phyloP scores from a whole-genome alignment of 2,113 vertebrate species.

The Osmerus mordax region DNA sequence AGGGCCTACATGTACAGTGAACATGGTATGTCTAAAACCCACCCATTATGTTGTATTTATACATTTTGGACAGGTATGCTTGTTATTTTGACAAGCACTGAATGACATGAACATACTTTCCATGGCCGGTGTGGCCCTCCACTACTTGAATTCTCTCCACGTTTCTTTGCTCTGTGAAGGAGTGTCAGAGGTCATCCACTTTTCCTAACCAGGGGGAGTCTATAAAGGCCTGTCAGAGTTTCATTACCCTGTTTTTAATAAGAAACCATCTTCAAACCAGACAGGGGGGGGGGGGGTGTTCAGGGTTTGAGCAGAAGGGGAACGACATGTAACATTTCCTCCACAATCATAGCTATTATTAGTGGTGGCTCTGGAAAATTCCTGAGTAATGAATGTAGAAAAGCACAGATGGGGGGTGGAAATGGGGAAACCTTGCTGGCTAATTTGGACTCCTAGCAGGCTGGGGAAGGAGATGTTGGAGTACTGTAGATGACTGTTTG shows the following conservation, averaged over 20 bases:
- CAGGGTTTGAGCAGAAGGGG: slow-evolving; percentile 14
- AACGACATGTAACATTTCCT: slow-evolving; percentile 51
- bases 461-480: slow-evolving; percentile 27
- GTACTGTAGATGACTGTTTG: slow-evolving; percentile 17
- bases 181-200: background rate
- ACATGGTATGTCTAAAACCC: background rate
- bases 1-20: slow-evolving; percentile 15
- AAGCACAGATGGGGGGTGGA: slow-evolving; percentile 29
- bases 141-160: no score
- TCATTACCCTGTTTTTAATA: slow-evolving; percentile 1
- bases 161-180: no score
- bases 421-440: slow-evolving; percentile 12
- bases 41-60: background rate
- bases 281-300: slow-evolving; percentile 10
- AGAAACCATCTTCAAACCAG: slow-evolving; percentile 11
- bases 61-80: background rate
- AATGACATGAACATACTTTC: no score
- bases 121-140: no score
- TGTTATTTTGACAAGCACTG: background rate
- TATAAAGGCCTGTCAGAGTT: slow-evolving; percentile 1
- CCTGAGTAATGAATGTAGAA: slow-evolving; percentile 53
- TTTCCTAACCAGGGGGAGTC: background rate
- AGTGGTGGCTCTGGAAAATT: slow-evolving; percentile 61
- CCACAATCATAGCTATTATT: slow-evolving; percentile 59
- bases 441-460: slow-evolving; percentile 36